These are phyloP conservation scores for Ips nitidus DNA, from an alignment of 1,140 invertebrate genomes.

Conservation along the genomic window DNA sequence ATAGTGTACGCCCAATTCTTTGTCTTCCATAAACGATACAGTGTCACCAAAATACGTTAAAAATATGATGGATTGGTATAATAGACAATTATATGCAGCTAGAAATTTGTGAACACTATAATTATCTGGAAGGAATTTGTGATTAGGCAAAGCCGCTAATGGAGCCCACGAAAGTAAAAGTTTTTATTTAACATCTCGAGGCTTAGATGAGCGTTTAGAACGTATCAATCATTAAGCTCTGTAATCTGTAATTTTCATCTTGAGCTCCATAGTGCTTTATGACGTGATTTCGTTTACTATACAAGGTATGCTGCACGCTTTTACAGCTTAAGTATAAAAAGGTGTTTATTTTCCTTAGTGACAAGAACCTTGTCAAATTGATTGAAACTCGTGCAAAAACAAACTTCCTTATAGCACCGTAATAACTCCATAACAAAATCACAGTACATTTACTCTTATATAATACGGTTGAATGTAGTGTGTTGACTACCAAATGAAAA, in stretches of 20 bases:
- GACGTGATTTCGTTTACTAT: too few relatives aligned
- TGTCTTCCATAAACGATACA: background rate
- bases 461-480: background rate
- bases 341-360: too few relatives aligned
- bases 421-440: background rate
- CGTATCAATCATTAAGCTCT: background rate
- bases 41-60: background rate
- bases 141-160: background rate
- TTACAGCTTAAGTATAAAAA: too few relatives aligned
- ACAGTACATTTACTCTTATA: constrained; percentile 1
- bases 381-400: background rate
- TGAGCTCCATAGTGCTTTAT: too few relatives aligned
- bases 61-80: background rate
- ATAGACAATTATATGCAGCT: constrained; percentile 8
- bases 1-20: constrained; percentile 12
- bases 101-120: constrained; percentile 8
- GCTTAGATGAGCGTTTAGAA: background rate
- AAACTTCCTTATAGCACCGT: background rate
- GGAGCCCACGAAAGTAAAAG: background rate
- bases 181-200: background rate
- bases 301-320: too few relatives aligned
- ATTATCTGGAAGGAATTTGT: constrained; percentile 1
- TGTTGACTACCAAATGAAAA: background rate
- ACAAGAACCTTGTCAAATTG: background rate
- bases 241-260: background rate